These are phyloP conservation scores for Trachops cirrhosus DNA, from an alignment of 2,797 vertebrate species.

Conservation along the genomic window DNA sequence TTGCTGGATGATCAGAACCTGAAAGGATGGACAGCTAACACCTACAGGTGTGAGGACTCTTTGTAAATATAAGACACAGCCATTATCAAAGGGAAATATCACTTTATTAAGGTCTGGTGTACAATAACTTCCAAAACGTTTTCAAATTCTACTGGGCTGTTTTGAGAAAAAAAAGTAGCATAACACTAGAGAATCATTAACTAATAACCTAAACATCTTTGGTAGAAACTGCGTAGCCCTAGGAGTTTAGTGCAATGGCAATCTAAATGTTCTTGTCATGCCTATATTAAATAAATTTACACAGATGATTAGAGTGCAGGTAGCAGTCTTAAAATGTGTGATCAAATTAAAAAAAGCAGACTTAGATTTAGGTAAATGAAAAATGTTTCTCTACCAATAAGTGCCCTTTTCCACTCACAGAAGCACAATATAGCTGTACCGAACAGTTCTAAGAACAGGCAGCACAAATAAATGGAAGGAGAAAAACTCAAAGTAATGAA, in stretches of 20 bases:
- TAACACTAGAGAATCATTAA: background rate
- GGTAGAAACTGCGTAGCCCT: background rate
- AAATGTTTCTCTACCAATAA: background rate
- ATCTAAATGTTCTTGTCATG: background rate
- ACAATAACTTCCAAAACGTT: background rate
- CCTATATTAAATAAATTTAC: background rate
- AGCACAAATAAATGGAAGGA: constrained; percentile 55
- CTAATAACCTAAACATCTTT: background rate
- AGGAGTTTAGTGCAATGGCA: background rate
- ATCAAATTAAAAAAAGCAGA: background rate
- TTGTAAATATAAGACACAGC: background rate
- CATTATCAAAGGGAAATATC: background rate
- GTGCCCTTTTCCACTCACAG: background rate
- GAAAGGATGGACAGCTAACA: background rate
- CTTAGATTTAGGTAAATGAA: constrained; percentile 6
- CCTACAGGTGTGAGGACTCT: constrained; percentile 10
- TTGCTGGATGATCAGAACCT: background rate
- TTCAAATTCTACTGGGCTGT: background rate
- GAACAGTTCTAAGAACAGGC: constrained; percentile 28
- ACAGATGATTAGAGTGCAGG: background rate
- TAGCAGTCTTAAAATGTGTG: background rate
- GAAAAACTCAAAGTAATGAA: constrained; percentile 43
- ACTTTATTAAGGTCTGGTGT: background rate
- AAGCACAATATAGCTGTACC: background rate
- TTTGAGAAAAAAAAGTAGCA: background rate